Base-by-base conservation (phyloP, 2,888 invertebrate species). In the Idaea dimidiata region DNA sequence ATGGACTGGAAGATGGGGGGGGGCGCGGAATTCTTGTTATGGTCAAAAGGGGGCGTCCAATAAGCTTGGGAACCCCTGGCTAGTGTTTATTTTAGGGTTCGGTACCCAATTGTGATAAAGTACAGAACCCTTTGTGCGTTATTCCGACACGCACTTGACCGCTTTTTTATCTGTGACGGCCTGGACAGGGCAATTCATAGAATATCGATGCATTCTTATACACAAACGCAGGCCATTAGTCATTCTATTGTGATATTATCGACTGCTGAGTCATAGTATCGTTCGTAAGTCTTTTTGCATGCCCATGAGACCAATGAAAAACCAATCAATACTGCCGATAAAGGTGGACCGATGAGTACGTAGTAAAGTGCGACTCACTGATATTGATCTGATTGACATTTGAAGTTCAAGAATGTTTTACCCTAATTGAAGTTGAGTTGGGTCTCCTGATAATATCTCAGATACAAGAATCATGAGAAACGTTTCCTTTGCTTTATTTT, bases 211-310 rank as follows among this genome's bases (percentile, higher is more conserved):
- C 66, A 74, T 77, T 80, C 77, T 77, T 77, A 80, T 81, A 75
- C 75, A 78, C 72, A 64, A n/a, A 71, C 69, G 43, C 61, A 62
- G 70, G 60, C 73, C 77, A 80, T 85, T 84, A 85, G 77, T 85
- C 84, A 83, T 81, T 74, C 73, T 66, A 61, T 84, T 84, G 84
- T 74, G 86, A 86, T 87, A 84, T 64, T 62, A 63, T 74, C 74
- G 77, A 76, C 73, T 62, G 77, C 79, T 82, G 83, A 81, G 69
- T 84, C 84, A 85, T 80, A 75, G n/a, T n/a, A n/a, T n/a, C n/a
- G n/a, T n/a, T n/a, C n/a, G n/a, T n/a, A 67, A 56, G 75, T 76
- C 78, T 81, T 84, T 86, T 85, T 83, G 83, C 84, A 81, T 82
- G 75, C 70, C 64, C 75, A 68, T 72, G 78, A 73, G 74, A 68